A percentile compares a stretch with the other conserved stretches of the same genome.
Conservation (phyloP, 1,140 invertebrate species). For the Cydia pomonella region DNA sequence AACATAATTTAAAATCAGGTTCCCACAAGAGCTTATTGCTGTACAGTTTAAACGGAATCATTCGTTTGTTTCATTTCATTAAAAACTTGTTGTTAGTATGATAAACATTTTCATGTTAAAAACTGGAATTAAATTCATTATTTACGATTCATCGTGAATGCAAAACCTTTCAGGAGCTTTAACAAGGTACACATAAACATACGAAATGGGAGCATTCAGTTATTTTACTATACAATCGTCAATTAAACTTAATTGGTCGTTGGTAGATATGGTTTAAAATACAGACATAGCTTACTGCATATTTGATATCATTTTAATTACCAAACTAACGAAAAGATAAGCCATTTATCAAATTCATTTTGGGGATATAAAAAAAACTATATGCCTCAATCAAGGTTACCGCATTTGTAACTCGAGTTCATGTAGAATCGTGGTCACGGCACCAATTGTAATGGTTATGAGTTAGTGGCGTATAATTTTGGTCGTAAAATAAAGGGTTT, state of each 20-base stretch:
- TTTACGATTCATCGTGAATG: background rate
- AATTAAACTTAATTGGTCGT: no score
- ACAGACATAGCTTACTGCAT: no score
- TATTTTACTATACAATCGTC: no score
- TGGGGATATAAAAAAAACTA: no score
- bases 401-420: background rate
- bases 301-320: no score
- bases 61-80: background rate
- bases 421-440: background rate
- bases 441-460: background rate
- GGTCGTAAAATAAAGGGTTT: background rate
- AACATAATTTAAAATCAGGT: background rate
- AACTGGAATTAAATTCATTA: background rate
- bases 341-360: background rate
- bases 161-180: background rate
- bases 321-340: background rate
- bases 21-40: background rate
- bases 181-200: background rate
- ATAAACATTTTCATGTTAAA: background rate
- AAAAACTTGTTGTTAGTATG: background rate
- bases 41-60: background rate
- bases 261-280: no score
- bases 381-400: no score
- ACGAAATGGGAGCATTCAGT: no score
- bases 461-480: background rate